These are phyloP conservation scores for Sebastes trivittatus DNA, from an alignment of 2,797 vertebrate species.

Conservation along the genomic window DNA sequence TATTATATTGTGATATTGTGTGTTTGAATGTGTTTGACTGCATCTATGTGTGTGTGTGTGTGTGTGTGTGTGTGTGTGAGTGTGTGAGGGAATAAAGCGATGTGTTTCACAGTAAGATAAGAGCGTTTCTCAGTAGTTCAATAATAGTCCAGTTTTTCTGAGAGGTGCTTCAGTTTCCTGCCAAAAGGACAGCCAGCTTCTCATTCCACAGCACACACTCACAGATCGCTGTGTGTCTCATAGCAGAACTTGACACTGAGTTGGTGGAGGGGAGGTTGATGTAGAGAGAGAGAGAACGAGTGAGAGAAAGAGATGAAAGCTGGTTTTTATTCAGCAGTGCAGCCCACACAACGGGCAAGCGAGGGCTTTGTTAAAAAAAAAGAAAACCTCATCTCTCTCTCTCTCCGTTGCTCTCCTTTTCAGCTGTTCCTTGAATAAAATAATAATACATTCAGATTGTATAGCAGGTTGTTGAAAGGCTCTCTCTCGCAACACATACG, in stretches of 20 bases:
- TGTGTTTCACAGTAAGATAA: conserved; percentile 34
- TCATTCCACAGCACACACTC: conserved; percentile 1
- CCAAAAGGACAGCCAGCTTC: conserved; percentile 69
- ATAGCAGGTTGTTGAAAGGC: conserved; percentile 50
- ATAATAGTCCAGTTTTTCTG: conserved; percentile 58
- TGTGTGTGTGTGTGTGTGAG: no score
- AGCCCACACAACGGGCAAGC: conserved; percentile 69
- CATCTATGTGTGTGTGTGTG: not conserved
- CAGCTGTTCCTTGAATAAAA: conserved; percentile 62
- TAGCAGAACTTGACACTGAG: conserved; percentile 77
- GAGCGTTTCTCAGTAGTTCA: conserved; percentile 57
- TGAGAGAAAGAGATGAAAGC: conserved; percentile 67
- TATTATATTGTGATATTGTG: no score
- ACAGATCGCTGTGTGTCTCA: conserved; percentile 63
- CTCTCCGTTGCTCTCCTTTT: conserved; percentile 41
- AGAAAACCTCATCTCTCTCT: conserved; percentile 35
- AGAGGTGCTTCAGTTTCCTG: conserved; percentile 69
- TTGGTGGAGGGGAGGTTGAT: conserved; percentile 76
- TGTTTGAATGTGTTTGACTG: no score
- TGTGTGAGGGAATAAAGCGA: not conserved
- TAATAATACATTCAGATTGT: conserved; percentile 53
- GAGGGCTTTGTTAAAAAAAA: conserved; percentile 60
- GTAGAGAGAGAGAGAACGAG: conserved; percentile 41
- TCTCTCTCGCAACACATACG: not conserved
- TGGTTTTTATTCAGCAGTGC: conserved; percentile 67